Evolutionary conservation across 2,113 vertebrate species (phyloP).

Genomic region (Terrapene triunguis): DNA sequence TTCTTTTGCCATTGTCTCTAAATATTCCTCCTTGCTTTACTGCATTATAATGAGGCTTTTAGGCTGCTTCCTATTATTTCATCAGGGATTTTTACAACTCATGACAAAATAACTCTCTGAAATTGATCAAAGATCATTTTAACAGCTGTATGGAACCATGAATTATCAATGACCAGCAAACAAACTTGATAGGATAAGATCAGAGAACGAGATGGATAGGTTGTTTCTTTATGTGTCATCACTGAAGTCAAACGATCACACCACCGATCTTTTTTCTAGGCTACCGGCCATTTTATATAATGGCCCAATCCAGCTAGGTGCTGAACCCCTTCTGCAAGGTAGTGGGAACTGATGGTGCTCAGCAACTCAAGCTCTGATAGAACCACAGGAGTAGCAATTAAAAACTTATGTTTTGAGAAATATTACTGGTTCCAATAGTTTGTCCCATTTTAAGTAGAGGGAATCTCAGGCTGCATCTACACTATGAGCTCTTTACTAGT

Average conservation of each 20-base stretch:
- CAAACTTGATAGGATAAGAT: background rate
- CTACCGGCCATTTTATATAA: background rate
- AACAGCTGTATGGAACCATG: background rate
- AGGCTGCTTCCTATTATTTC: background rate
- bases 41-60: constrained; percentile 4
- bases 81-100: background rate
- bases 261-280: background rate
- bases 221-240: background rate
- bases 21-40: background rate
- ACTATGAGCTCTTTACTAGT: background rate
- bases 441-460: background rate
- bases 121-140: background rate
- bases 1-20: background rate
- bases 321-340: background rate
- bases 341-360: background rate
- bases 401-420: background rate
- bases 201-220: background rate
- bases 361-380: background rate
- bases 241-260: background rate
- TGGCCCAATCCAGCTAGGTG: background rate
- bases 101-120: background rate
- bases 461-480: background rate
- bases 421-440: background rate
- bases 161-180: background rate
- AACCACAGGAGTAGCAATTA: background rate